phyloP scores from a whole-genome alignment of 2,113 vertebrate genomes.

The Phylloscopus trochilus region DNA sequence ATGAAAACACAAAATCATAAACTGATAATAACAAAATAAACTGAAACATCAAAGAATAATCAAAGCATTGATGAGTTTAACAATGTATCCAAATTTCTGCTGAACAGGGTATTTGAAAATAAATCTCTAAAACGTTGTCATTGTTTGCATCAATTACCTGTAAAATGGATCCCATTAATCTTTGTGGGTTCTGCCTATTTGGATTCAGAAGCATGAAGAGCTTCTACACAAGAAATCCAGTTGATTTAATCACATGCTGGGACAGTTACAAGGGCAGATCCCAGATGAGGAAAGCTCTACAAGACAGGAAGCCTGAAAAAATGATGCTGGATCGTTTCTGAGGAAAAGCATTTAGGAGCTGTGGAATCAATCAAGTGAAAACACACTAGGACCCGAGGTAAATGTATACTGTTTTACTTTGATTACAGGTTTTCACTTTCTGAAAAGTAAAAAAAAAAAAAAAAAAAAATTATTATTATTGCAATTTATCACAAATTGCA shows the following conservation, averaged over 20 bases:
- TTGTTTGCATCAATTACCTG: not conserved
- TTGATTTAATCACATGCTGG: not conserved
- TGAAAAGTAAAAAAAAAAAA: not conserved
- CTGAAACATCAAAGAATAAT: not conserved
- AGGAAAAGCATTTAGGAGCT: not conserved
- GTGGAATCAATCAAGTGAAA: not conserved
- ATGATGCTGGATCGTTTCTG: not conserved
- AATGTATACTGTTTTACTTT: not conserved
- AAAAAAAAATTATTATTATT: not conserved
- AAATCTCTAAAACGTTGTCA: not conserved
- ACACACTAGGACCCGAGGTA: not conserved
- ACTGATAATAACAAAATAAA: not conserved
- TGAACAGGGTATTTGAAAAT: not conserved
- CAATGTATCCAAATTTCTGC: not conserved
- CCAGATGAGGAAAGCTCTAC: not conserved
- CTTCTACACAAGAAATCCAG: not conserved
- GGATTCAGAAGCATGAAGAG: not conserved
- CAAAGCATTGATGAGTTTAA: not conserved
- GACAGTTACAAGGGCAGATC: not conserved
- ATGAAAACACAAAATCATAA: not conserved
- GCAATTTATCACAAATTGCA: not conserved
- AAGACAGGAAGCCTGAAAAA: not conserved
- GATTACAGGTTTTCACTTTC: not conserved
- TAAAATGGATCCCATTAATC: not conserved
- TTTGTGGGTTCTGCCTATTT: not conserved